Evolutionary conservation across 1,140 invertebrate genomes (phyloP).

Genomic region (Macrocentrus cingulum): DNA sequence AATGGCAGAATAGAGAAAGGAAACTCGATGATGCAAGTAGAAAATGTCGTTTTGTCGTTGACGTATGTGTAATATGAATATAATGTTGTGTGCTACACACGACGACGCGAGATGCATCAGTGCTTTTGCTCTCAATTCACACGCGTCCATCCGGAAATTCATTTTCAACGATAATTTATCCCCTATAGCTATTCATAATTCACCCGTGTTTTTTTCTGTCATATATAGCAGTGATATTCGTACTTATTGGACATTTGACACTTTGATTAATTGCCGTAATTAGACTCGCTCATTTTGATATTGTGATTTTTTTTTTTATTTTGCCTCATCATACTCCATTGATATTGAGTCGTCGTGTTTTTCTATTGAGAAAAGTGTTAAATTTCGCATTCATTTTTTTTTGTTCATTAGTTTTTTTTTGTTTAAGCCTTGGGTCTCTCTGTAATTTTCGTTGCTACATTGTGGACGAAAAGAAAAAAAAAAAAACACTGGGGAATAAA

Average conservation of each 20-base stretch:
- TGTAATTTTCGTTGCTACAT: slow-evolving; percentile 3
- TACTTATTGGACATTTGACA: slow-evolving; percentile 23
- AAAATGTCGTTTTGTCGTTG: no score
- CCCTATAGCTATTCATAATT: slow-evolving; percentile 14
- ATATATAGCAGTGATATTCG: slow-evolving; percentile 10
- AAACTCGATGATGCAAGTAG: no score
- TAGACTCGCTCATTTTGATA: slow-evolving; percentile 15
- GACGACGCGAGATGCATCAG: not conserved
- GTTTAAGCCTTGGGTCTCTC: not conserved
- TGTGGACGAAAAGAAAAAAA: no score
- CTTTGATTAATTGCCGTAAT: slow-evolving; percentile 17
- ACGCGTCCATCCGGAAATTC: slow-evolving; percentile 21
- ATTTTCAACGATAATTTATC: slow-evolving; percentile 20
- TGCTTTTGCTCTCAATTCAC: not conserved
- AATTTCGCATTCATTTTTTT: not conserved
- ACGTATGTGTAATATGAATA: no score
- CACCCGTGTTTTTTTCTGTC: not conserved
- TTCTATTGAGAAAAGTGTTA: not conserved
- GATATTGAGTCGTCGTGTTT: not conserved
- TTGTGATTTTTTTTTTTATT: not conserved
- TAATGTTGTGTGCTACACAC: not conserved
- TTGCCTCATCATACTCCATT: not conserved
- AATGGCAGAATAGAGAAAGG: no score
- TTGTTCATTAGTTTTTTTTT: not conserved
- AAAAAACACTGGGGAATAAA: no score